A percentile compares a stretch with the other conserved stretches of the same genome.
These are phyloP conservation scores for Mobula hypostoma DNA, from an alignment of 2,113 vertebrate species.

Conservation along the genomic window DNA sequence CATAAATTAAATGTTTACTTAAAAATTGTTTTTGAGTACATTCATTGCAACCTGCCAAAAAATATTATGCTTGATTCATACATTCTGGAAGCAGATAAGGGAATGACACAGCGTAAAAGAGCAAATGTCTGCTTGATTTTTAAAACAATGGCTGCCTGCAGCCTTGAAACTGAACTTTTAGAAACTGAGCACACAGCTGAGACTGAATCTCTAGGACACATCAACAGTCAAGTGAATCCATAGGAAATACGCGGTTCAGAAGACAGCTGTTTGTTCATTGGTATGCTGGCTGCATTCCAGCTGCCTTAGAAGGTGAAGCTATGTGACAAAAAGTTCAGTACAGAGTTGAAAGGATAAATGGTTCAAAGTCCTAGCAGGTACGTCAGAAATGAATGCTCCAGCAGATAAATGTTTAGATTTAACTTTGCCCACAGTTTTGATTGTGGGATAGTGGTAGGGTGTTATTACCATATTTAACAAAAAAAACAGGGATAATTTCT, in stretches of 20 bases:
- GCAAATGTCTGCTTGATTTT: slow-evolving; percentile 13
- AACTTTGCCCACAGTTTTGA: neutral
- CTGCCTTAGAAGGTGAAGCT: neutral
- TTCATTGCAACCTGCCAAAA: slow-evolving; percentile 4
- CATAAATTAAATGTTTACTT: neutral
- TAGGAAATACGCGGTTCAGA: neutral
- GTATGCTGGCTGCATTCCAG: neutral
- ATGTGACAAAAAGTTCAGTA: neutral
- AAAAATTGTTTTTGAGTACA: neutral
- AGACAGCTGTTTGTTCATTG: neutral
- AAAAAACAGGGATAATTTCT: neutral
- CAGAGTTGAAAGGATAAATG: slow-evolving; percentile 24
- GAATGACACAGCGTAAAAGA: slow-evolving; percentile 28
- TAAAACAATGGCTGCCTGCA: neutral
- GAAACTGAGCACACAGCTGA: neutral
- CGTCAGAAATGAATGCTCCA: neutral
- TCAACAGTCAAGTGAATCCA: neutral
- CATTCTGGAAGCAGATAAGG: neutral
- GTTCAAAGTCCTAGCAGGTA: neutral
- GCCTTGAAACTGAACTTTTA: slow-evolving; percentile 24
- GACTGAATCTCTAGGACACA: neutral
- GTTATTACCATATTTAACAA: neutral
- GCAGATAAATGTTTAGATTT: neutral
- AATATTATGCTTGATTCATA: neutral
- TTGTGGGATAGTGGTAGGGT: no score